phyloP scores from a whole-genome alignment of 2,113 vertebrate species.

The Romanogobio albipinnatus region DNA sequence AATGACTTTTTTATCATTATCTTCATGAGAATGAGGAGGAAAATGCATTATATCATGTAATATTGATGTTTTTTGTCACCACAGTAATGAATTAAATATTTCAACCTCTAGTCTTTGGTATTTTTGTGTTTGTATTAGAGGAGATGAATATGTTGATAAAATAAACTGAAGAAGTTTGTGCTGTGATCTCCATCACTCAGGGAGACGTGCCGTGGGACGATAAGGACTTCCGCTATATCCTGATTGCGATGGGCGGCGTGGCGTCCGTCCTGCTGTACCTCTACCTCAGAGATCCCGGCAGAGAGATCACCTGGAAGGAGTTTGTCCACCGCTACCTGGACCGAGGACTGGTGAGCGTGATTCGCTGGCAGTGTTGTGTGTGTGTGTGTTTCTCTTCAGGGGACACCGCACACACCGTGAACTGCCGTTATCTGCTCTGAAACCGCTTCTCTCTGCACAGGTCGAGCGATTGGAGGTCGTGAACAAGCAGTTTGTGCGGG shows the following conservation, averaged over 20 bases:
- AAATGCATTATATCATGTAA: too few relatives aligned
- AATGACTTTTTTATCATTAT: too few relatives aligned
- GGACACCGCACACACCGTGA: too few relatives aligned
- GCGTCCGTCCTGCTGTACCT: constrained; percentile 67
- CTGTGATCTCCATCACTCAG: constrained; percentile 54
- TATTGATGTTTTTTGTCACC: too few relatives aligned
- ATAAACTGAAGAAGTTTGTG: too few relatives aligned
- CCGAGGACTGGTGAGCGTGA: constrained; percentile 75
- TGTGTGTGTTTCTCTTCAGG: background rate
- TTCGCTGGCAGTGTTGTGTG: background rate
- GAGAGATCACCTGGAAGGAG: constrained; percentile 84
- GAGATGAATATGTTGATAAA: too few relatives aligned
- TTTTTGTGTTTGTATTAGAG: too few relatives aligned
- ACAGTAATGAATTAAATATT: too few relatives aligned
- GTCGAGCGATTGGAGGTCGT: constrained; percentile 80
- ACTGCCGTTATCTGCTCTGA: background rate
- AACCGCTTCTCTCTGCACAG: constrained; percentile 49
- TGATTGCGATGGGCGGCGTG: constrained; percentile 62
- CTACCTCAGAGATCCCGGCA: constrained; percentile 72
- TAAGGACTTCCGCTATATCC: constrained; percentile 75
- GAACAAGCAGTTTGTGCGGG: constrained; percentile 81
- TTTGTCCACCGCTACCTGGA: constrained; percentile 79
- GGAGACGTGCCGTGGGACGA: constrained; percentile 82
- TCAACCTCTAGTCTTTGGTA: too few relatives aligned
- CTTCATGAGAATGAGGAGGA: too few relatives aligned